Evolutionary conservation across 2,797 vertebrate genomes (phyloP), one percentile per base, ranked within the genome.

Genomic region (Anisognathus igniventris): DNA sequence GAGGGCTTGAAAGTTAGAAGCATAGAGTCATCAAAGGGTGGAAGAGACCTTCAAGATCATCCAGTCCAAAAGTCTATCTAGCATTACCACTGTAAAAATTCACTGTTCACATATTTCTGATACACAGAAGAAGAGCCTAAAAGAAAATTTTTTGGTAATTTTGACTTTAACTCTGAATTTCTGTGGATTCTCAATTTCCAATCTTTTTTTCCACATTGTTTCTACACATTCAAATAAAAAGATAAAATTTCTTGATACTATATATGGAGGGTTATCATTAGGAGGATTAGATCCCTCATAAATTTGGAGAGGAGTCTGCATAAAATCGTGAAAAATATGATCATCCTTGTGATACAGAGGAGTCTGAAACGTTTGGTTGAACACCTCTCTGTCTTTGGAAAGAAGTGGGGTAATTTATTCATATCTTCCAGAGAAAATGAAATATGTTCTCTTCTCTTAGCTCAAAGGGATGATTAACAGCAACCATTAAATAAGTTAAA

Each of bases 381-480:
- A 82, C 18, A 83, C 12, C 7, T 80, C 67, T 75, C 42, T 70
- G 60, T 54, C 75, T 92, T 89, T 88, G 57, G 47, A 88, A 90
- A 72, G 39, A 88, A 74, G 23, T 58, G 17, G 37, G 8, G 21
- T 94, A 91, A 84, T 56, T 44, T 91, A 80, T 96, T 91, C n/a
- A 37, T 24, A 40, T 47, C 20, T 20, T 62, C 22, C 25, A 74
- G 45, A 66, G 51, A 86, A 93, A 93, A 78, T 86, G 47, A 95
- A 96, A 78, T 92, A 90, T 61, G 12, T 88, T 95, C 70, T 90
- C 25, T 88, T 93, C 62, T 90, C 24, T 78, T 75, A 84, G 24
- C 31, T 84, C 8, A 9, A 73, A 47, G 74, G 24, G 7, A 70
- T 95, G 91, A 93, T 95, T 96, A 96, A 95, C 73, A 95, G 47